Evolutionary conservation across 2,888 invertebrate genomes (phyloP).

Genomic region (Watsonalla binaria): DNA sequence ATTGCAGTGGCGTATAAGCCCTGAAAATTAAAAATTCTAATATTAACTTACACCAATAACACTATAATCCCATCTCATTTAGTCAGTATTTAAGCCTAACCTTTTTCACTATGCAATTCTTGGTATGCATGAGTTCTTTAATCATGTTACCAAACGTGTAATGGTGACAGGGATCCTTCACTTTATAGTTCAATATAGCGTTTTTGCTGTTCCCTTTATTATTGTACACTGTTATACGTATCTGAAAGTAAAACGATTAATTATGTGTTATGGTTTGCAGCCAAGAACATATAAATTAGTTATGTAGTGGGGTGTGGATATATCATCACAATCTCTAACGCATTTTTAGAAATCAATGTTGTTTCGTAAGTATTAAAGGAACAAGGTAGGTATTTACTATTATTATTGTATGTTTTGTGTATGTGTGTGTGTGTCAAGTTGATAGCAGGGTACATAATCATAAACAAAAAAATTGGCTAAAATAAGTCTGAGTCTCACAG

Average conservation of each 20-base stretch:
- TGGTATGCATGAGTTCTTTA: slow-evolving; percentile 9
- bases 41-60: not conserved
- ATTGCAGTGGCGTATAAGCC: slow-evolving; percentile 7
- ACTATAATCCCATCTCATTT: not conserved
- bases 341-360: no score
- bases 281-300: no score
- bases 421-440: no score
- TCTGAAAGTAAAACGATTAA: slow-evolving; percentile 7
- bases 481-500: no score
- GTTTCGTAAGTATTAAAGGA: no score
- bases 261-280: not conserved
- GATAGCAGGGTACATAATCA: no score
- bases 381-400: no score
- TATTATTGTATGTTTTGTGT: no score
- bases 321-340: no score
- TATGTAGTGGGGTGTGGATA: no score
- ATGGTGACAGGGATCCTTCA: slow-evolving; percentile 20
- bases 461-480: no score
- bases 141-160: slow-evolving; percentile 10
- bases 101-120: slow-evolving; percentile 15
- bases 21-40: slow-evolving; percentile 8
- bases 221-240: slow-evolving; percentile 15
- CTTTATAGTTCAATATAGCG: slow-evolving; percentile 16
- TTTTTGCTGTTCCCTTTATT: slow-evolving; percentile 11
- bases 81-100: slow-evolving; percentile 2